Conservation (phyloP, 2,113 vertebrate genomes). For the Mionectes macconnelli region DNA sequence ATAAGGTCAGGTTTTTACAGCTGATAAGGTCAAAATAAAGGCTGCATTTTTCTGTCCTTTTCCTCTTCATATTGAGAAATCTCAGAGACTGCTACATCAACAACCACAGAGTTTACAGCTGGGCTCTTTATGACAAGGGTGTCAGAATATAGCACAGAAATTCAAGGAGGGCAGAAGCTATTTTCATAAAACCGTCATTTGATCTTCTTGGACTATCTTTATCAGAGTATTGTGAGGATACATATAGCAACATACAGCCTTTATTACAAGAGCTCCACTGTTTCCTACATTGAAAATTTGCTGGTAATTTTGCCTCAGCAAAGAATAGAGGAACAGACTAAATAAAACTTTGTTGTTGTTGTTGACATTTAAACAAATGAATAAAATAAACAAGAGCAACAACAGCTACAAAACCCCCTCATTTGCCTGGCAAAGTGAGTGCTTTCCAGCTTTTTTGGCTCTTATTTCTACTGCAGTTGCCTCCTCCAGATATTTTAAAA, state of each 20-base stretch:
- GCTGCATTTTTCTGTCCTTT: background rate
- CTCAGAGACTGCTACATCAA: background rate
- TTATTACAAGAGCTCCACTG: background rate
- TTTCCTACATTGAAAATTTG: background rate
- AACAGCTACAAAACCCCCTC: background rate
- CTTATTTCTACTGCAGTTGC: background rate
- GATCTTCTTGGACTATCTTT: conserved; percentile 35
- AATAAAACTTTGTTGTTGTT: background rate
- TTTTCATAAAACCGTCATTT: conserved; percentile 5
- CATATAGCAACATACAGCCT: background rate
- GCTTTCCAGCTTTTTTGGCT: background rate
- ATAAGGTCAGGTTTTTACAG: background rate
- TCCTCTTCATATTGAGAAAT: background rate
- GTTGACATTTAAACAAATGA: background rate
- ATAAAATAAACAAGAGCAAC: background rate
- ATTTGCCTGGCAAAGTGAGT: background rate
- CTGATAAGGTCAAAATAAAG: background rate
- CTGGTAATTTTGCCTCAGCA: background rate
- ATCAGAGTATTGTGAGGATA: background rate
- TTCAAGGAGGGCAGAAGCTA: conserved; percentile 7
- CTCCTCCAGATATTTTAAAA: background rate
- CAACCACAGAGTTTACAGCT: background rate
- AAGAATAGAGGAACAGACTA: background rate
- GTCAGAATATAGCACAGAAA: background rate
- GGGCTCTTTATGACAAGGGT: background rate